These are phyloP conservation scores for Ellobius talpinus DNA, from an alignment of 2,113 vertebrate species.

Conservation along the genomic window DNA sequence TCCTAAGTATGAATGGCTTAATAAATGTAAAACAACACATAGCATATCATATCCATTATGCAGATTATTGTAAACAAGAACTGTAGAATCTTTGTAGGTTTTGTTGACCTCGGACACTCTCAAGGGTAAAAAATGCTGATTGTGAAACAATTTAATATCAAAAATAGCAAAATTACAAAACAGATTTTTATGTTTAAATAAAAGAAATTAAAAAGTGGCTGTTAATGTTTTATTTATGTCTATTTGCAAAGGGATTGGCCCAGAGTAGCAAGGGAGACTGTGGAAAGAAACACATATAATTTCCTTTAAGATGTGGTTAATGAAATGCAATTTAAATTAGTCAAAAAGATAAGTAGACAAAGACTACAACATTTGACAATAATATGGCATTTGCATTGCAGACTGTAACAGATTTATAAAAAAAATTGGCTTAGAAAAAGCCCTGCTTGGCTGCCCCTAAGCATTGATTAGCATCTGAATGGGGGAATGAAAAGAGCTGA, in stretches of 20 bases:
- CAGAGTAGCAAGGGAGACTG: background rate
- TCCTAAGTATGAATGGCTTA: background rate
- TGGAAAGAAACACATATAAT: background rate
- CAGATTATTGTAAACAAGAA: background rate
- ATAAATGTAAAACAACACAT: background rate
- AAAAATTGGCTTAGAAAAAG: background rate
- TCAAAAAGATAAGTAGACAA: constrained; percentile 9
- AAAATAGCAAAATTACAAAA: background rate
- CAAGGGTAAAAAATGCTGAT: background rate
- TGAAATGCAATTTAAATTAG: constrained; percentile 44
- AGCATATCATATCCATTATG: background rate
- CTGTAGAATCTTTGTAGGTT: background rate
- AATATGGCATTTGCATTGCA: background rate
- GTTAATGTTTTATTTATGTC: background rate
- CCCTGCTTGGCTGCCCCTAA: background rate
- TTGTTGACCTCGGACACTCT: background rate
- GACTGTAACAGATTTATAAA: background rate
- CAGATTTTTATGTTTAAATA: background rate
- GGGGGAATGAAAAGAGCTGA: constrained; percentile 37
- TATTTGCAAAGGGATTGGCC: constrained; percentile 15
- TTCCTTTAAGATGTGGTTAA: constrained; percentile 54
- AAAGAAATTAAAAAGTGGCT: background rate
- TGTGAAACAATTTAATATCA: background rate
- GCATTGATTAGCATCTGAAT: constrained; percentile 66
- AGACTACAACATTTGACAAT: background rate